phyloP scores from a whole-genome alignment of 1,140 invertebrate species.

The Philopotamus ludificatus region DNA sequence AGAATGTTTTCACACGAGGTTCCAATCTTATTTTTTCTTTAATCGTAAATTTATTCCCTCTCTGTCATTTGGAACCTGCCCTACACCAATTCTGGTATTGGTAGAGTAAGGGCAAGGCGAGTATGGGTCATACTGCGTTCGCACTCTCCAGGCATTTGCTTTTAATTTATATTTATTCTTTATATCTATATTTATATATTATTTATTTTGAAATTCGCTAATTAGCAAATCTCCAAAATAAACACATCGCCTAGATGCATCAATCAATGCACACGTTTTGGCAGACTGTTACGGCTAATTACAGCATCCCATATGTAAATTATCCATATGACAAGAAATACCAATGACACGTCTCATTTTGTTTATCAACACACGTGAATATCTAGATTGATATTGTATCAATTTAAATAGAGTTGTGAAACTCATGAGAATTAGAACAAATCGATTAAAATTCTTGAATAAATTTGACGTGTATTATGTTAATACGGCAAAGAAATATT shows the following conservation, averaged over 20 bases:
- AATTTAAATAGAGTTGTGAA: too few species aligned
- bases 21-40: too few species aligned
- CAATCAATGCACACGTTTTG: conserved; percentile 3
- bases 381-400: too few species aligned
- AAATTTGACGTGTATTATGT: too few species aligned
- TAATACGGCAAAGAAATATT: too few species aligned
- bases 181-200: background rate
- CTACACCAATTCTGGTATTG: background rate
- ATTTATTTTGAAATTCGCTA: too few species aligned
- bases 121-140: background rate
- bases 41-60: too few species aligned
- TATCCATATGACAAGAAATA: background rate
- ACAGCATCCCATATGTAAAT: background rate
- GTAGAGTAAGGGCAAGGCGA: background rate
- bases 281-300: background rate
- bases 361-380: conserved; percentile 5
- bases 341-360: background rate
- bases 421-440: too few species aligned
- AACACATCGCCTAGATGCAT: background rate
- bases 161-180: background rate
- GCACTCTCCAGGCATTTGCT: background rate
- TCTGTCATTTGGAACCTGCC: too few species aligned
- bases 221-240: too few species aligned
- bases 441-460: too few species aligned
- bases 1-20: too few species aligned